Evolutionary conservation across 2,797 vertebrate species (phyloP), one percentile per base, ranked within the genome.

Genomic region (Psittacula echo): DNA sequence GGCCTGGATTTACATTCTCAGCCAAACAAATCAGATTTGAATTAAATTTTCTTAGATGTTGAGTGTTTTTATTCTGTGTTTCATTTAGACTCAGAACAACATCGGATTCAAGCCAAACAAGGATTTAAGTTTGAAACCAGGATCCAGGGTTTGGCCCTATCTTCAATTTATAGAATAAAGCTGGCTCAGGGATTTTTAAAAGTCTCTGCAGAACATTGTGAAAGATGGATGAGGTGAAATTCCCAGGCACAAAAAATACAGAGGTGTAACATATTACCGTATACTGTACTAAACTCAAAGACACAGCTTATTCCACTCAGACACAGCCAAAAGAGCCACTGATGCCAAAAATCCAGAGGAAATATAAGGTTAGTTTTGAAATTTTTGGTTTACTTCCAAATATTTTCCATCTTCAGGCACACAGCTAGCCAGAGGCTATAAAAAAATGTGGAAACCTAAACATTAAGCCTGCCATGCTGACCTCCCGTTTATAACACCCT

Each of bases 151-250:
- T 92, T 96, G 92, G 87, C 47, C 75, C 47, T 66, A 51, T 85
- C 76, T 81, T 66, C 76, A 91, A 70, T 91, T 93, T 93, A 94
- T 96, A 88, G 76, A 11, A 2, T 90, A 95, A 93, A 96, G 58
- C 89, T 93, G 91, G 92, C 73, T 89, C 62, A 62, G 62, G 80
- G 93, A 85, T 93, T 93, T 97, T 95, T 95, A 88, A 92, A 94
- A 96, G 87, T 84, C 87, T 95, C 89, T 87, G 65, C 62, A 90
- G 91, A 95, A 92, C 66, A 89, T 92, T 90, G 91, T 90, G 85
- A 73, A 95, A 97, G 94, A 97, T 90, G 89, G 67, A 97, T 97
- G 95, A 94, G 91, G 92, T 96, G 94, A 95, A 95, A 96, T 94
- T 97, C 94, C 76, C 87, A 95, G 87, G 82, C 87, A 96, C 54